Base-by-base conservation (phyloP, 53 echinoderm and acorn worm genomes). In the Apostichopus leukothele region DNA sequence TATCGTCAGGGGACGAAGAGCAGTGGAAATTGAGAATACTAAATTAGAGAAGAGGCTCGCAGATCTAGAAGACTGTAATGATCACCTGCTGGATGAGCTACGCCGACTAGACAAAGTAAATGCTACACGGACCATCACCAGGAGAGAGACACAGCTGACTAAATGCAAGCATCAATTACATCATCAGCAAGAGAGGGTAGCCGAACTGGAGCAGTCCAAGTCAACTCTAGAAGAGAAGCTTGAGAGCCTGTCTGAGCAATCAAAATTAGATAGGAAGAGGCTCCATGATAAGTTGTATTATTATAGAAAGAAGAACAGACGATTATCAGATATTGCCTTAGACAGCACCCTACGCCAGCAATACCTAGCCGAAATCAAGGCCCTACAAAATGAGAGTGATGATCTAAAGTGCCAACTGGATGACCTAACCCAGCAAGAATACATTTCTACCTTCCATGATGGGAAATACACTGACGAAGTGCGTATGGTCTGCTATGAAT, bases 401-500 rank as follows among this genome's bases (percentile, higher is more conserved):
- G 1, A 52, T 1, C 91, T 91, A 1, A 73, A 60, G 25, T 26
- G 19, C 51, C 18, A 94, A 5, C 21, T 94, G 19, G 92, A 92
- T 86, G 92, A 94, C 90, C 86, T 94, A 2, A 94, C 92, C 89
- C 92, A 88, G 7, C 55, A 94, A 59, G 84, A 21, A 50, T 75
- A 88, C 5, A 86, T 94, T 18, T 76, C 75, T 4, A 73, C 89
- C 26, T 94, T 86, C 74, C 90, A 90, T 60, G 76, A 92, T 75
- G 92, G 94, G 0, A 13, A 13, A 7, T 94, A 89, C 52, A 67
- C 75, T 3, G 55, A 27, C 11, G 94, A 94, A 53, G 92, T 94
- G 6, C 26, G 92, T 20, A 83, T 89, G 57, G 93, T 67, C n/a
- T 94, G 92, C 39, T 94, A 94, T 57, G 90, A 94, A 83, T 76